These are phyloP conservation scores for Ammospiza nelsoni DNA, from an alignment of 2,113 vertebrate genomes.

Conservation along the genomic window DNA sequence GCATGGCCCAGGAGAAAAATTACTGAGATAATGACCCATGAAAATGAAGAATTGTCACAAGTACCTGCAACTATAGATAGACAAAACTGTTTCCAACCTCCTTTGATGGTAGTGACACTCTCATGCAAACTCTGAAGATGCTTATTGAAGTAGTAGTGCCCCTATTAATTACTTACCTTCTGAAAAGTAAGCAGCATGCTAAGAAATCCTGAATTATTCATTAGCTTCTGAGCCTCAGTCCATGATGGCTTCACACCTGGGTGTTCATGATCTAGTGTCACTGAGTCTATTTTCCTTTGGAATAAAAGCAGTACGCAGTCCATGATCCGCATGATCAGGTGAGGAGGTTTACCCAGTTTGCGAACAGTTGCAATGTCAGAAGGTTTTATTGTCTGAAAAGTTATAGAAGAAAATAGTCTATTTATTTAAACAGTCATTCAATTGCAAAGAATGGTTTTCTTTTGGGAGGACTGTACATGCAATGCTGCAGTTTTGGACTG, in stretches of 20 bases:
- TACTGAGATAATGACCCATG: background rate
- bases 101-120: background rate
- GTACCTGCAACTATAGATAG: background rate
- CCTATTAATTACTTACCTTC: conserved; percentile 72
- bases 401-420: background rate
- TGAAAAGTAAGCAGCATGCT: conserved; percentile 81
- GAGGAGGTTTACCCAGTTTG: conserved; percentile 86
- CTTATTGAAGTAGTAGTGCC: background rate
- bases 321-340: conserved; percentile 90
- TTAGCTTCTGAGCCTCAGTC: conserved; percentile 83
- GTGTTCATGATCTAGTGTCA: conserved; percentile 76
- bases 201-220: conserved; percentile 85
- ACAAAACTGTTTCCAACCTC: background rate
- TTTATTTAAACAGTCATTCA: background rate
- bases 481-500: background rate
- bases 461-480: background rate
- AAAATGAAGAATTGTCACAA: background rate
- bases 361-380: conserved; percentile 86
- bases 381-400: conserved; percentile 85
- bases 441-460: background rate
- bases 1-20: background rate
- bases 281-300: conserved; percentile 79
- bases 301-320: conserved; percentile 85
- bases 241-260: conserved; percentile 79
- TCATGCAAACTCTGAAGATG: background rate